Percentiles rank a stretch among this genome's conserved stretches.
phyloP scores from a whole-genome alignment of 2,797 vertebrate species.

The Typhlichthys subterraneus region DNA sequence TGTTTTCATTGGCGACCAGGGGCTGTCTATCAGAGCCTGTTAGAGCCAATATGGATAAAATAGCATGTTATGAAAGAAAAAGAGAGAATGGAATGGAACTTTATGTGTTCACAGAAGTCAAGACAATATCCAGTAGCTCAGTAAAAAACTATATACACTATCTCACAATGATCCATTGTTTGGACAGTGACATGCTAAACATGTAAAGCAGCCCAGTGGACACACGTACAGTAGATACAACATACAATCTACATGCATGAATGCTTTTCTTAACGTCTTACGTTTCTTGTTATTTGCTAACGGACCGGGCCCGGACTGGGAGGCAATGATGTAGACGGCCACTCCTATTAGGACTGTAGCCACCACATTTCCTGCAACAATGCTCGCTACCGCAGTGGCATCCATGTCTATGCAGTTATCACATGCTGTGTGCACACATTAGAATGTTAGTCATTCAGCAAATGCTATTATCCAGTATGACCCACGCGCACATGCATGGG shows the following conservation, averaged over 20 bases:
- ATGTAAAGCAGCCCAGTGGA: no score
- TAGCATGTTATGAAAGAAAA: no score
- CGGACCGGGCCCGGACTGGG: constrained; percentile 3
- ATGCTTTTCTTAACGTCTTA: constrained; percentile 25
- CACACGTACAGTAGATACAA: no score
- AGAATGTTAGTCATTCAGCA: no score
- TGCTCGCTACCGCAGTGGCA: accelerated
- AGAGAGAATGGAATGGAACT: no score
- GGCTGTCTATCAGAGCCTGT: no score
- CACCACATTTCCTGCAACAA: constrained; percentile 54
- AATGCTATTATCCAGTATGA: neutral
- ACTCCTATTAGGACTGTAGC: constrained; percentile 52
- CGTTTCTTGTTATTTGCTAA: constrained; percentile 51
- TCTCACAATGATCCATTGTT: no score
- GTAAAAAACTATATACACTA: no score
- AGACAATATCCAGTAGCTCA: neutral
- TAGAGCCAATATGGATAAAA: no score
- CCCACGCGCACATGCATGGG: neutral
- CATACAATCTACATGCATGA: no score
- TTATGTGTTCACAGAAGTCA: neutral
- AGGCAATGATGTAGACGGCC: constrained; percentile 63
- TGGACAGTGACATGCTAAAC: no score
- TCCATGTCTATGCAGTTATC: constrained; percentile 70
- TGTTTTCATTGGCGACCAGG: no score
- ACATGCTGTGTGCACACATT: constrained; percentile 59